Base-by-base conservation (phyloP, 2,888 invertebrate genomes). In the Amorpha juglandis region DNA sequence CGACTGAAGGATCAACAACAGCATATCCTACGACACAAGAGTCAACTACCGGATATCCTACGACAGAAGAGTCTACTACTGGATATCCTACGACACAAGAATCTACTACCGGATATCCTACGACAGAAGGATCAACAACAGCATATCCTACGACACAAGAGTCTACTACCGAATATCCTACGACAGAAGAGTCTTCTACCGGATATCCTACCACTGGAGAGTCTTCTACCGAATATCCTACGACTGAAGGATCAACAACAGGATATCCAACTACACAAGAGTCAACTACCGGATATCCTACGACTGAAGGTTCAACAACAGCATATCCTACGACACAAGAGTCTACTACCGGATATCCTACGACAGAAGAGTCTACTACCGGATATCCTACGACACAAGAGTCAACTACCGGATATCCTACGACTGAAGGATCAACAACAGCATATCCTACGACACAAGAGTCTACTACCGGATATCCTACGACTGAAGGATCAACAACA, bases 261-360 rank as follows among this genome's bases (percentile, higher is more conserved):
- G 11, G 4, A 4, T 16, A 63, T 12, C 47, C 65, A 33, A 67
- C 67, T 27, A 62, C 64, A 48, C 38, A 64, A 14, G 42, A n/a
- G 8, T 45, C 62, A 8, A 62, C 64, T 8, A 70, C 68, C 6
- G 21, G 21, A 2, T 12, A 53, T 7, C 53, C 47, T 63, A 64
- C 68, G 21, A 66, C 69, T 53, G 27, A 55, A 19, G 58, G n/a
- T 4, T 48, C 66, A 1, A 68, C 66, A 45, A 71, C 72, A 8
- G 67, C 58, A 55, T 53, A 65, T 12, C 45, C 45, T 33, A 63
- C 52, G n/a, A 19, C 67, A 16, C 63, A 27, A 3, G 27, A 3
- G 4, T 27, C 27, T 27, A 4, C 1, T 1, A 27, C 27, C 1
- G 27, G 27, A 27, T 27, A 27, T 27, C 27, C 27, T 27, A 27